phyloP scores from a whole-genome alignment of 2,113 vertebrate genomes.

The Sciurus niger region DNA sequence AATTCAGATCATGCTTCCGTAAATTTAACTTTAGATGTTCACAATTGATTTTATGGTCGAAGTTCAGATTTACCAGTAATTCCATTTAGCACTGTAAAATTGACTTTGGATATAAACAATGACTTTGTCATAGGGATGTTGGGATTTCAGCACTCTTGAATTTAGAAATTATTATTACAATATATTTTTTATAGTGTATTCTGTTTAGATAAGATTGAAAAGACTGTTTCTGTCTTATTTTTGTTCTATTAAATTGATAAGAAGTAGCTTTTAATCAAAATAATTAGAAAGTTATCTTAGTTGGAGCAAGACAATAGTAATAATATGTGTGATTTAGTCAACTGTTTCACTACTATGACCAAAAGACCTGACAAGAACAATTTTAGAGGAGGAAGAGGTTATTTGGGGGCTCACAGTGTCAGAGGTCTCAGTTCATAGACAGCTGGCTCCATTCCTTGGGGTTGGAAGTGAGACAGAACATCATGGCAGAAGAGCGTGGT shows the following conservation, averaged over 20 bases:
- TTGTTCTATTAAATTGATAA: not conserved
- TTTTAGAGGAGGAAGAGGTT: no score
- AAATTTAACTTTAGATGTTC: slow-evolving; percentile 44
- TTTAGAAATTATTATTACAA: not conserved
- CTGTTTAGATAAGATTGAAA: not conserved
- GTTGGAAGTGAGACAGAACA: no score
- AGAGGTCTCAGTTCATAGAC: no score
- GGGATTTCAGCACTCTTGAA: not conserved
- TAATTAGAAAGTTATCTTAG: not conserved
- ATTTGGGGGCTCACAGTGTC: no score
- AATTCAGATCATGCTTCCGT: not conserved
- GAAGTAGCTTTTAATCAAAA: not conserved
- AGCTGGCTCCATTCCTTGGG: no score
- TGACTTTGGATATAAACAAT: not conserved
- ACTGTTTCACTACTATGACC: no score
- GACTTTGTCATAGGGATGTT: not conserved
- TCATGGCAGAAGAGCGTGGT: no score
- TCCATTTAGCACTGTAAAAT: not conserved
- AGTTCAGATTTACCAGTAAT: not conserved
- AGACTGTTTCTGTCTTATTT: not conserved
- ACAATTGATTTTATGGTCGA: not conserved
- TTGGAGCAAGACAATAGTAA: not conserved
- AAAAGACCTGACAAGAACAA: no score
- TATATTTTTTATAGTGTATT: not conserved
- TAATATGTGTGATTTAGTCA: not conserved